Evolutionary conservation across 2,113 vertebrate genomes (phyloP).

Genomic region (Climacteris rufus): DNA sequence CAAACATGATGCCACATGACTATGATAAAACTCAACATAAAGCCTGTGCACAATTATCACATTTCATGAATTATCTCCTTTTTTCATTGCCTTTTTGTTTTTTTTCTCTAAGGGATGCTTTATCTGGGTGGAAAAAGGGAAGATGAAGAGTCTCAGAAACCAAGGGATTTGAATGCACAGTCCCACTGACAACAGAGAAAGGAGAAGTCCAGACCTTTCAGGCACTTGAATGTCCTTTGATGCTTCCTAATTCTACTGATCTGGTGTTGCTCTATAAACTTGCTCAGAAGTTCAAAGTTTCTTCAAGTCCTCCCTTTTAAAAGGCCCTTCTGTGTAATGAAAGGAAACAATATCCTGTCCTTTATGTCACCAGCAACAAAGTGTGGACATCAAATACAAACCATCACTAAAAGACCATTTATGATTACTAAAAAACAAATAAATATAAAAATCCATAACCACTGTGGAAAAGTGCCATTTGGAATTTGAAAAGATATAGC

Average conservation of each 20-base stretch:
- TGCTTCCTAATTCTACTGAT: not conserved
- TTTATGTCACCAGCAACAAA: not conserved
- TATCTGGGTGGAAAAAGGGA: not conserved
- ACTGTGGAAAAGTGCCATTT: accelerated
- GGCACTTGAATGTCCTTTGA: not conserved
- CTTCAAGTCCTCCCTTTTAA: not conserved
- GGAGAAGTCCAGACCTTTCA: not conserved
- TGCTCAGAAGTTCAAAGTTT: not conserved
- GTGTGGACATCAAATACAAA: not conserved
- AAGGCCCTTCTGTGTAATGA: not conserved
- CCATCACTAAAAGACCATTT: not conserved
- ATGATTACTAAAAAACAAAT: not conserved
- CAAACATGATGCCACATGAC: not conserved
- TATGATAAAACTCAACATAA: not conserved
- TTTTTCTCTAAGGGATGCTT: not conserved
- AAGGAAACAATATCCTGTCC: not conserved
- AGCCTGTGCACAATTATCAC: not conserved
- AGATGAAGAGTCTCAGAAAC: not conserved
- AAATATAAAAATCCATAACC: not conserved
- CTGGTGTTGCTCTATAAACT: not conserved
- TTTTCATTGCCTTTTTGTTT: not conserved
- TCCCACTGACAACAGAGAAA: not conserved
- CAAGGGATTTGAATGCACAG: not conserved
- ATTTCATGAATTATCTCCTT: not conserved
- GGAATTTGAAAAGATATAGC: not conserved